A percentile compares a stretch with the other conserved stretches of the same genome.
Evolutionary conservation across 2,113 vertebrate species (phyloP).

Genomic region (Ceuthmochares aereus): DNA sequence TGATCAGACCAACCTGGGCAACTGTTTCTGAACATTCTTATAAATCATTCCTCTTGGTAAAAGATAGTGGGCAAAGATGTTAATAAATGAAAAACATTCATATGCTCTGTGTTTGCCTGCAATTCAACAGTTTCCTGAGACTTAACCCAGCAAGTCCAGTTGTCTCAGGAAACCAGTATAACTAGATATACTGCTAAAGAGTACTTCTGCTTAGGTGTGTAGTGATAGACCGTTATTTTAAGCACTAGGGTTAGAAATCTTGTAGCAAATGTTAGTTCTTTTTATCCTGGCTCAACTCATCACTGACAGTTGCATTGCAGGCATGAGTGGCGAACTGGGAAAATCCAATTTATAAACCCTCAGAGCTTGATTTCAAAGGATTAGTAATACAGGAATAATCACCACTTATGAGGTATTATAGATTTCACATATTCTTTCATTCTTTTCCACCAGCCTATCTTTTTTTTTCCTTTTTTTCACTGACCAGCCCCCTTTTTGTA

Average conservation of each 20-base stretch:
- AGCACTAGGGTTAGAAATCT: neutral
- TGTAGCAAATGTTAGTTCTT: neutral
- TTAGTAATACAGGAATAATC: neutral
- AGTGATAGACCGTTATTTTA: neutral
- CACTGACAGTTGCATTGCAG: neutral
- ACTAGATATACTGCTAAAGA: neutral
- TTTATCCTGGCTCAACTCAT: neutral
- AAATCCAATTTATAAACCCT: neutral
- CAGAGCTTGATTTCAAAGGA: neutral
- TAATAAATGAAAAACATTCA: neutral
- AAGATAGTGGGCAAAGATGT: neutral
- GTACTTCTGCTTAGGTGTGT: neutral
- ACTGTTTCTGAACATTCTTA: neutral
- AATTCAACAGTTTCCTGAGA: neutral
- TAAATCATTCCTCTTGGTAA: neutral
- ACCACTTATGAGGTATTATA: neutral
- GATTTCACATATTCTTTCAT: fast-evolving
- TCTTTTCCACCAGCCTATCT: neutral
- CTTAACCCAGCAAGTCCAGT: neutral
- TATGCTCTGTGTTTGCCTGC: neutral
- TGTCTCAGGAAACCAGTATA: neutral
- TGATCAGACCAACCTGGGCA: neutral
- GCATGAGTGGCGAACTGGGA: neutral
- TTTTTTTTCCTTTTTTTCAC: neutral
- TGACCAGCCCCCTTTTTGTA: neutral